Percentiles rank a stretch among this genome's conserved stretches.
phyloP scores from a whole-genome alignment of 2,888 invertebrate genomes.

The Ethmia dodecea region DNA sequence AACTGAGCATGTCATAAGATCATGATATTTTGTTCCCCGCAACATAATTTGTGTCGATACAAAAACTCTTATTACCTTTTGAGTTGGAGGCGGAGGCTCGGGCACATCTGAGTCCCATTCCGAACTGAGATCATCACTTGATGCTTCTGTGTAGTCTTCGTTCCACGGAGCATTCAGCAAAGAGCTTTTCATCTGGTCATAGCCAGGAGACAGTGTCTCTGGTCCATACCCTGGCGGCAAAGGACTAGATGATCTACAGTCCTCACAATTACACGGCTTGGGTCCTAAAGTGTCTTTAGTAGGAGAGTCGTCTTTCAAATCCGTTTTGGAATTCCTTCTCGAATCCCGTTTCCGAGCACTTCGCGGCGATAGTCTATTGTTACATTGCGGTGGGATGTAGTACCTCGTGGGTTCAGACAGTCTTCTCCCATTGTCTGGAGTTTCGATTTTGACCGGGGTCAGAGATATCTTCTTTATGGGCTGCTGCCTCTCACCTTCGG shows the following conservation, averaged over 20 bases:
- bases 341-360: conserved; percentile 62
- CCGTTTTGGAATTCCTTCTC: conserved; percentile 51
- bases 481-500: conserved; percentile 41
- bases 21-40: too few relatives aligned
- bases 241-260: conserved; percentile 74
- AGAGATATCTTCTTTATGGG: conserved; percentile 64
- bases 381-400: conserved; percentile 69
- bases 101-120: conserved; percentile 94
- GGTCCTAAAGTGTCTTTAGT: conserved; percentile 48
- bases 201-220: conserved; percentile 78
- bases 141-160: conserved; percentile 92
- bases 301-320: conserved; percentile 41
- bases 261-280: conserved; percentile 67
- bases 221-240: conserved; percentile 65
- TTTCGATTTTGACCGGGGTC: conserved; percentile 65
- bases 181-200: conserved; percentile 88
- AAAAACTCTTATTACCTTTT: conserved; percentile 49
- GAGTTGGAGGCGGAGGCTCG: conserved; percentile 66
- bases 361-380: conserved; percentile 61
- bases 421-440: conserved; percentile 58
- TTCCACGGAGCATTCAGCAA: conserved; percentile 86
- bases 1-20: too few relatives aligned
- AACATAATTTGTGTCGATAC: too few relatives aligned
- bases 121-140: conserved; percentile 93
- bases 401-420: conserved; percentile 61